Base-by-base conservation (phyloP, 2,113 vertebrate species). In the Mustela nigripes region DNA sequence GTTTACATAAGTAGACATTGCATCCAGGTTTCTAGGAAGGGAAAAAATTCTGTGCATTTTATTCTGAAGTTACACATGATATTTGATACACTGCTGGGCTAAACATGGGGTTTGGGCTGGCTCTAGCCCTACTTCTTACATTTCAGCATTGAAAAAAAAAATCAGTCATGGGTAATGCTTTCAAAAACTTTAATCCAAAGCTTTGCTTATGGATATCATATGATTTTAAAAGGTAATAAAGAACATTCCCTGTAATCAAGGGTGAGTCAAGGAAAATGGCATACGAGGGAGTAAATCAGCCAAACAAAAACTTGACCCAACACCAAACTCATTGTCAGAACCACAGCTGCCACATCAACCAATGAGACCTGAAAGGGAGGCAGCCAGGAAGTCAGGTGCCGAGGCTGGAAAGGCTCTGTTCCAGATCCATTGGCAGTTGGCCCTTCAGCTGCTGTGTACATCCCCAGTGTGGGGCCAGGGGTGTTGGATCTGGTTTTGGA, bases 181-280 rank as follows among this genome's bases (percentile, higher is more conserved):
- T 83, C 71, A 93, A 98, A 98, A 98, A 97, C 92, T 88, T 96
- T 79, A 88, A 90, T 95, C 96, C 94, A 97, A 97, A 98, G 92
- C 96, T 96, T 98, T 98, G 96, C 11, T 97, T 97, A 74, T 95
- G 90, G 90, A 76, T 98, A 97, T 98, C 97, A 63, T 91, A 97
- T 97, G 98, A 90, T 98, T 98, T 96, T 92, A 93, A 98, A 99
- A 98, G 86, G 85, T 84, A 94, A 98, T 86, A 60, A 97, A 98
- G 97, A 95, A 87, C 96, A 94, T 98, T 97, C 93, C 39, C 83
- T 19, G 0, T 94, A 95, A 96, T 97, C 92, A 98, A 97, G 98
- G 91, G 92, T 97, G 97, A 98, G 93, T 98, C 82, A 96, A 98
- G 91, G 92, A 98, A 98, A 98, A 98, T 96, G 97, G 97, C 98